Percentiles rank a stretch among this genome's conserved stretches.
Conservation (phyloP, 2,113 vertebrate species). For the Ceyx cyanopectus region DNA sequence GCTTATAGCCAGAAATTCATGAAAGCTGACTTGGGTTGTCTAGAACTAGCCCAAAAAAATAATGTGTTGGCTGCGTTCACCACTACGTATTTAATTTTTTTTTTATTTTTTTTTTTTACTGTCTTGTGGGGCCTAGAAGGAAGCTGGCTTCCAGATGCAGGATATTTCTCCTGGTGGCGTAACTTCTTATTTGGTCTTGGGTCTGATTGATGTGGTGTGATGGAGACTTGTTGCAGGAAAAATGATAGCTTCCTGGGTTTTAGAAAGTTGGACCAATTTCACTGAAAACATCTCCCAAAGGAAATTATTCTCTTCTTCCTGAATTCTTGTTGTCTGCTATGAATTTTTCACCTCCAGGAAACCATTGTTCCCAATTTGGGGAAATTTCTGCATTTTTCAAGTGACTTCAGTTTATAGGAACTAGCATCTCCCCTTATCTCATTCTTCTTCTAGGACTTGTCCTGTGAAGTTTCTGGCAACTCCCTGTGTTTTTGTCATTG, state of each 20-base stretch:
- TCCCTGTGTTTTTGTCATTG: background rate
- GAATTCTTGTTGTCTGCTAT: background rate
- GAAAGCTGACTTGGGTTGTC: background rate
- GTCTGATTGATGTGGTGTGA: background rate
- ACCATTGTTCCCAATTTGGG: background rate
- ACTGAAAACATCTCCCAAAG: slow-evolving; percentile 10
- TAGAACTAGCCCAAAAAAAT: background rate
- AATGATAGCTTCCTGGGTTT: background rate
- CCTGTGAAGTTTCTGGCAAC: background rate
- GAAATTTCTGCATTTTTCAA: background rate
- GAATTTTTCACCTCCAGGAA: background rate
- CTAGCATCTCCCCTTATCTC: background rate
- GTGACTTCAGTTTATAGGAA: background rate
- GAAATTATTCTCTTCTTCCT: slow-evolving; percentile 11
- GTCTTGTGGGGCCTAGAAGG: background rate
- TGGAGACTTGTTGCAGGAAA: background rate
- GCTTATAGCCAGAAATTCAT: background rate
- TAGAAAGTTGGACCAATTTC: slow-evolving; percentile 4
- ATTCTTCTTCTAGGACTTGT: background rate
- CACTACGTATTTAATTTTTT: background rate
- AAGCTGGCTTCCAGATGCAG: background rate
- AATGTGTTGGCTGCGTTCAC: background rate
- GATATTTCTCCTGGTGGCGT: background rate
- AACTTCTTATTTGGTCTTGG: background rate
- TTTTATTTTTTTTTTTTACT: background rate